Evolutionary conservation across 2,113 vertebrate species (phyloP).

Genomic region (Oncorhynchus keta): DNA sequence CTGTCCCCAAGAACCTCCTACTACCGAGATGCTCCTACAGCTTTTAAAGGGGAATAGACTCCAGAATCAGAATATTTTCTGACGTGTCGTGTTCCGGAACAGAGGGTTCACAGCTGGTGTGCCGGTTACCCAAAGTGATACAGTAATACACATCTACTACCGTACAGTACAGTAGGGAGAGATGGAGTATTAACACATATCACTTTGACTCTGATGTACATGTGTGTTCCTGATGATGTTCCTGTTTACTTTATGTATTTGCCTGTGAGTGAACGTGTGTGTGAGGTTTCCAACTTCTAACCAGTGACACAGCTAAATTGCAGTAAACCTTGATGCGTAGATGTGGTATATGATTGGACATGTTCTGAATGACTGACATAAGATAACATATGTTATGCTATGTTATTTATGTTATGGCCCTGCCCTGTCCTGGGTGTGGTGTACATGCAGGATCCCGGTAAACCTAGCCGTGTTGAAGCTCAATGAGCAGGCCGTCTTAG

Average conservation of each 20-base stretch:
- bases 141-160: conserved; percentile 94
- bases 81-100: conserved; percentile 29
- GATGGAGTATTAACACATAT: conserved; percentile 93
- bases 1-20: neutral
- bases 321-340: conserved; percentile 48
- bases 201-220: conserved; percentile 79
- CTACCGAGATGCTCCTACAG: neutral
- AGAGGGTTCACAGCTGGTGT: conserved; percentile 76
- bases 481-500: conserved; percentile 99
- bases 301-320: conserved; percentile 21
- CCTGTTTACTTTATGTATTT: conserved; percentile 23
- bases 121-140: conserved; percentile 98
- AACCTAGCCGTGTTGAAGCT: conserved; percentile 99
- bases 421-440: conserved; percentile 61
- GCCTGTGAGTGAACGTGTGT: neutral
- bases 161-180: conserved; percentile 49
- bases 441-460: conserved; percentile 93
- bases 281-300: neutral
- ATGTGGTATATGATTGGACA: conserved; percentile 59
- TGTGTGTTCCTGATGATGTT: conserved; percentile 57
- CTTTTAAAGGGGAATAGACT: conserved; percentile 6
- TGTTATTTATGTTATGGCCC: conserved; percentile 99
- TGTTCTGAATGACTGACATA: conserved; percentile 91
- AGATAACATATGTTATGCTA: conserved; percentile 95
- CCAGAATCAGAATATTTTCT: neutral